Conservation (phyloP, 2,888 invertebrate species). For the Agrotis ipsilon region DNA sequence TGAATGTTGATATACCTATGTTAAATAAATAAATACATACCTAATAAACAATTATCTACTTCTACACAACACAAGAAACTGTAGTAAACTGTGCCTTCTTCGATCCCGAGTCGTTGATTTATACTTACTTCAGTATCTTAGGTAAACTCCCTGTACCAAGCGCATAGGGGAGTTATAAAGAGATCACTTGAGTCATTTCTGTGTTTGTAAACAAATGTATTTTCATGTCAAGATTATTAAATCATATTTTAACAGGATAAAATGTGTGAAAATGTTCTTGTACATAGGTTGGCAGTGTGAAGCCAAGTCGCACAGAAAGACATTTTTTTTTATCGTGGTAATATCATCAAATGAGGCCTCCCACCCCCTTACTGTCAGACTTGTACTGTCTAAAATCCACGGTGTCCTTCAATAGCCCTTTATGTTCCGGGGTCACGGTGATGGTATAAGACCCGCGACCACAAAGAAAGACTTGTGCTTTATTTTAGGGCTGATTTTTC, state of each 20-base stretch:
- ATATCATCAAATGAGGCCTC: no score
- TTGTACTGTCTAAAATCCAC: no score
- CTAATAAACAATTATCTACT: conserved; percentile 1
- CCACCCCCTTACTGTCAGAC: no score
- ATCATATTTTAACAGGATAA: conserved; percentile 33
- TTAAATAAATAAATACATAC: conserved; percentile 8
- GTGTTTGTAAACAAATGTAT: conserved; percentile 32
- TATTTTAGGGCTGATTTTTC: no score
- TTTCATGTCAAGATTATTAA: neutral
- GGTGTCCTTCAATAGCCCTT: no score
- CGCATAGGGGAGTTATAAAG: conserved; percentile 34
- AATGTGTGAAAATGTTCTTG: neutral
- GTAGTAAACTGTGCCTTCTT: conserved; percentile 29
- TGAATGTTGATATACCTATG: no score
- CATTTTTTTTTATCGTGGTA: no score
- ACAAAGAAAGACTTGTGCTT: no score
- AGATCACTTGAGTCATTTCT: neutral
- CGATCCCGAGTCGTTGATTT: conserved; percentile 10
- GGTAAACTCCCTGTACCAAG: conserved; percentile 51
- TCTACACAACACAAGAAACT: conserved; percentile 24
- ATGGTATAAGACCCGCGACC: no score
- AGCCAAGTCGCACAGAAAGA: conserved; percentile 1
- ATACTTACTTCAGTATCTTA: conserved; percentile 27
- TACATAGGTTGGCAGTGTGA: neutral
- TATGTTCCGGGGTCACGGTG: no score